Conservation (phyloP, 1,140 invertebrate species). For the Neodiprion fabricii region DNA sequence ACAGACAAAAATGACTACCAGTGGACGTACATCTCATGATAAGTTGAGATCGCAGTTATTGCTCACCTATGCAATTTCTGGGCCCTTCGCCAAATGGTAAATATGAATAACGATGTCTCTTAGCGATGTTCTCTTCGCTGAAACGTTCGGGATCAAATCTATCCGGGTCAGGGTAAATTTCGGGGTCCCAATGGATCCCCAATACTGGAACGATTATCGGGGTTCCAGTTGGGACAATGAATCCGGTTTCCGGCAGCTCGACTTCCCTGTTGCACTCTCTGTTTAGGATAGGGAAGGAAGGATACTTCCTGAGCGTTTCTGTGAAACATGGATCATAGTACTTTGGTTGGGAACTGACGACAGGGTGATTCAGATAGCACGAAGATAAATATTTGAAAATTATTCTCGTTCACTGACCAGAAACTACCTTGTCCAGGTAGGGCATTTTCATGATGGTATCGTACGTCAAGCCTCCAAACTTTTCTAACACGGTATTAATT, state of each 20-base stretch:
- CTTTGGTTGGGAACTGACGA: neutral
- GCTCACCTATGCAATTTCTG: conserved; percentile 62
- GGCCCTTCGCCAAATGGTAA: conserved; percentile 66
- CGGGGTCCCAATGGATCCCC: conserved; percentile 68
- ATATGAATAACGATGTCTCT: conserved; percentile 51
- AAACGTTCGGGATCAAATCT: conserved; percentile 75
- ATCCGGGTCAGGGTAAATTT: conserved; percentile 69
- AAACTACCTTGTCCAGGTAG: conserved; percentile 37
- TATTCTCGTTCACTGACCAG: conserved; percentile 28
- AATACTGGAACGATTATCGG: conserved; percentile 60
- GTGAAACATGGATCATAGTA: conserved; percentile 17
- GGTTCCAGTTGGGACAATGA: conserved; percentile 57
- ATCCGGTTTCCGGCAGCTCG: conserved; percentile 55
- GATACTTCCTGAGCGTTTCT: conserved; percentile 66
- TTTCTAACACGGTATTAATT: conserved; percentile 30
- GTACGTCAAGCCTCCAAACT: conserved; percentile 24
- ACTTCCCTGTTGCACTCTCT: conserved; percentile 61
- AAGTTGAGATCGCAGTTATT: neutral
- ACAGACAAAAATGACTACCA: conserved; percentile 4
- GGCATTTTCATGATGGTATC: conserved; percentile 29
- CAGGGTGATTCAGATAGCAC: neutral
- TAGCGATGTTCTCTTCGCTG: conserved; percentile 54
- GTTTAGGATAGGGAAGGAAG: conserved; percentile 61
- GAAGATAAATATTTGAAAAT: too few species aligned
- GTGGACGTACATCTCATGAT: neutral